Evolutionary conservation across 2,888 invertebrate genomes (phyloP), one percentile per base, ranked within the genome.

Genomic region (Sarcophaga subvicina): DNA sequence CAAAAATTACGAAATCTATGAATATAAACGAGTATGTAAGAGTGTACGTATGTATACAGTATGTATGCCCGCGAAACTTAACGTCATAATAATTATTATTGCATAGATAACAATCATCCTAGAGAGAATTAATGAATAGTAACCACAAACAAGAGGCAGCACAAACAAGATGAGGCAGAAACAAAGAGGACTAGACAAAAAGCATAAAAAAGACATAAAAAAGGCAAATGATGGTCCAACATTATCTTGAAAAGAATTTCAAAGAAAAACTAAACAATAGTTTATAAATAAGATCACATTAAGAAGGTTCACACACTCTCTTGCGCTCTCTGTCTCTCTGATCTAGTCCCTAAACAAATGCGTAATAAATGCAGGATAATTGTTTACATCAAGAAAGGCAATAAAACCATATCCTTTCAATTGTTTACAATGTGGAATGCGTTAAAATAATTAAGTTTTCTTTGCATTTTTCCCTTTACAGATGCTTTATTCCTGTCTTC

Each of bases 401-500:
- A 22, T 27, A 1, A 8, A 76, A 20, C 6, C 1, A 2, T 54
- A 12, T 10, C 6, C 47, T 66, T 60, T 4, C 17, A 22, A 17
- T 11, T 4, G 8, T 59, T 69, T 60, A 22, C 1, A 47, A 79
- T 17, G 14, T 20, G 37, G 49, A 69, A 4, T 77, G 64, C 75
- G 12, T 25, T 64, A 11, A 59, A 11, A 37, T 6, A 3, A 14
- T 45, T 69, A 4, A 37, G 1, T 49, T 45, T 20, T 78, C 67
- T 10, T 63, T 54, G 3, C 6, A 8, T 27, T 37, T 37, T 37
- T 37, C 37, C 37, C 10, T 0, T 85, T 76, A 0, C 88, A 93
- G 93, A 93, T 91, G 93, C 91, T 86, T 90, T 91, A 83, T 93
- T 91, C 85, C 88, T 93, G 84, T 92, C 93, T 73, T 91, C 90